A percentile compares a stretch with the other conserved stretches of the same genome.
Evolutionary conservation across 2,888 invertebrate genomes (phyloP).

Genomic region (Cyclophora albipunctata): DNA sequence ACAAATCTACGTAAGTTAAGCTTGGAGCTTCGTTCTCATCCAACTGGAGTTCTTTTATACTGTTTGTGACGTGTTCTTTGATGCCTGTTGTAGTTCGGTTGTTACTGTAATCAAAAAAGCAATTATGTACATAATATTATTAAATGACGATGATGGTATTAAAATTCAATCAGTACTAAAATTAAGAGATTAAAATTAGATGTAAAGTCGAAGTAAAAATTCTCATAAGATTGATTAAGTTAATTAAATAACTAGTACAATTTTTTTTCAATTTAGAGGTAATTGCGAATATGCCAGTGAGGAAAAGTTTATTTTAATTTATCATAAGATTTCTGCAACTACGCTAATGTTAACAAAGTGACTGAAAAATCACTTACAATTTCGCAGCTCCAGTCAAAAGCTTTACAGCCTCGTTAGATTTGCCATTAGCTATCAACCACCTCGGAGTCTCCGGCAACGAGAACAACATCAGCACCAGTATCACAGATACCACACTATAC

Average conservation of each 20-base stretch:
- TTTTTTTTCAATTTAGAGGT: no score
- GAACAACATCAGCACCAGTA: constrained; percentile 26
- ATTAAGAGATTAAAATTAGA: not conserved
- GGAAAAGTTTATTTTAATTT: no score
- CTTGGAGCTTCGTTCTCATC: constrained; percentile 20
- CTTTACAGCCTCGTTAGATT: constrained; percentile 28
- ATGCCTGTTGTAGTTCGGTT: constrained; percentile 28
- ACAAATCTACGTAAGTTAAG: constrained; percentile 34
- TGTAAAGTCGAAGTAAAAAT: no score
- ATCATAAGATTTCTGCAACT: no score
- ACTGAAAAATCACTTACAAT: constrained; percentile 28
- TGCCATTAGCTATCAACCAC: constrained; percentile 43
- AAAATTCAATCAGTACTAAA: not conserved
- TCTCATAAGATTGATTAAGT: no score
- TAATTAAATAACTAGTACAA: no score
- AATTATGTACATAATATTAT: not conserved
- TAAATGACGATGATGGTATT: not conserved
- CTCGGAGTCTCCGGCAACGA: constrained; percentile 48
- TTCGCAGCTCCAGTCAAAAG: constrained; percentile 40
- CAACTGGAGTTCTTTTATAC: constrained; percentile 25
- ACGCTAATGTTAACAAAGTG: no score
- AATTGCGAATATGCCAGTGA: no score
- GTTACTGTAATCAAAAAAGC: constrained; percentile 32
- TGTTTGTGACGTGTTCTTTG: constrained; percentile 29
- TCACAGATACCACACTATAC: constrained; percentile 23